Evolutionary conservation across 2,113 vertebrate genomes (phyloP).

Genomic region (Callospermophilus lateralis): DNA sequence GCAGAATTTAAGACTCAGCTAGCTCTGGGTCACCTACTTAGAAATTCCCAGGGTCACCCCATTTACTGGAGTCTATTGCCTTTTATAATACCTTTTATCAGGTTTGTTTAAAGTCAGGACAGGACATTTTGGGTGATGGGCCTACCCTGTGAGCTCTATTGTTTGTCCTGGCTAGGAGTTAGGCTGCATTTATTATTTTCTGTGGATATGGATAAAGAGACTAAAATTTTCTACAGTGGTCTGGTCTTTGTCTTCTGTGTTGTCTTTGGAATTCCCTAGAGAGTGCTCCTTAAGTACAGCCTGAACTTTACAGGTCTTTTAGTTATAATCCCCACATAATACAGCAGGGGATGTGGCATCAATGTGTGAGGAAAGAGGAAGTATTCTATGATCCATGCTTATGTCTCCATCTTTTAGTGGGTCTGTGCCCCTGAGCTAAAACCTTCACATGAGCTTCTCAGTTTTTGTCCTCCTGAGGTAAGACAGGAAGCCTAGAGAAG

Average conservation of each 20-base stretch:
- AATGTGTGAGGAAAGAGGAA: not conserved
- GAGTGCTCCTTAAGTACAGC: not conserved
- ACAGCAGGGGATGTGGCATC: not conserved
- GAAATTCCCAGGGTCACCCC: not conserved
- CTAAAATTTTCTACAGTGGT: not conserved
- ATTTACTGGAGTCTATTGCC: not conserved
- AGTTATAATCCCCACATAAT: not conserved
- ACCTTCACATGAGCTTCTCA: not conserved
- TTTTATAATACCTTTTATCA: not conserved
- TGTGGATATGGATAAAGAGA: not conserved
- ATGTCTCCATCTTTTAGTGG: not conserved
- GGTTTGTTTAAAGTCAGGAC: not conserved
- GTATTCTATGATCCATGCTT: not conserved
- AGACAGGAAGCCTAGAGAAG: not conserved
- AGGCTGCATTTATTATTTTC: not conserved
- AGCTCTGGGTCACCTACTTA: not conserved
- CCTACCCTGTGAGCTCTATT: not conserved
- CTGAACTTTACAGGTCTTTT: not conserved
- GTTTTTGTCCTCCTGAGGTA: not conserved
- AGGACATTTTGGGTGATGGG: not conserved
- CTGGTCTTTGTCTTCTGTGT: not conserved
- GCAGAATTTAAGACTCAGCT: not conserved
- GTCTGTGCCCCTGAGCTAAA: not conserved
- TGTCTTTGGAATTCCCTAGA: not conserved
- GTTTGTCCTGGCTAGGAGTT: not conserved